A percentile compares a stretch with the other conserved stretches of the same genome.
Evolutionary conservation across 2,113 vertebrate genomes (phyloP).

Genomic region (Zosterops japonicus): DNA sequence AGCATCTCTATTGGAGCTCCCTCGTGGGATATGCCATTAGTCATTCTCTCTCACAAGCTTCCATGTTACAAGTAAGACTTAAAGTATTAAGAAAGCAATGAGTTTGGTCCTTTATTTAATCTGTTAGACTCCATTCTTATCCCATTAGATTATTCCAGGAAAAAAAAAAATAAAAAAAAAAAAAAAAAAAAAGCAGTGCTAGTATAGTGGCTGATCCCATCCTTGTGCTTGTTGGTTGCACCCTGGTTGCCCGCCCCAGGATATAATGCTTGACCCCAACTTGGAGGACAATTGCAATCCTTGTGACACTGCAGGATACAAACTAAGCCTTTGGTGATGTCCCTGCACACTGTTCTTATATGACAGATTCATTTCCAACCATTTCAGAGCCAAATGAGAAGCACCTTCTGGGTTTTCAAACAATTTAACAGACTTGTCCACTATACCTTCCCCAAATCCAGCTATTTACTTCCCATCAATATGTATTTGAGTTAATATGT

Average conservation of each 20-base stretch:
- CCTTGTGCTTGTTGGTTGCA: accelerated
- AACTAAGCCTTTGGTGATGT: neutral
- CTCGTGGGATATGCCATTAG: conserved; percentile 12
- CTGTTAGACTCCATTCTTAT: conserved; percentile 52
- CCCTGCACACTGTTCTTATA: neutral
- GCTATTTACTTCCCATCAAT: neutral
- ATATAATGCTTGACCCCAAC: neutral
- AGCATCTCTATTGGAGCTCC: conserved; percentile 51
- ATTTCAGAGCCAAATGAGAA: neutral
- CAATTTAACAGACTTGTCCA: neutral
- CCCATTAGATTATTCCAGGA: conserved; percentile 17
- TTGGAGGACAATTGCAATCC: neutral
- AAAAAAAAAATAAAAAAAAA: neutral
- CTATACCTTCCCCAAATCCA: neutral
- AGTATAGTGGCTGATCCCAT: neutral
- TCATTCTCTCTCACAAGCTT: conserved; percentile 48
- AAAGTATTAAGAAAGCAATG: conserved; percentile 37
- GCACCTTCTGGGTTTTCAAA: conserved; percentile 3
- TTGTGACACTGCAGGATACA: neutral
- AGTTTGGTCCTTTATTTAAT: conserved; percentile 59
- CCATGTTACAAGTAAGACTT: conserved; percentile 53
- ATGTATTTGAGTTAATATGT: neutral
- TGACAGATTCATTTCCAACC: neutral
- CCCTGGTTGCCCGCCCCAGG: neutral
- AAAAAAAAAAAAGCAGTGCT: neutral